These are phyloP conservation scores for Leucopsar rothschildi DNA, from an alignment of 2,113 vertebrate genomes.

Conservation along the genomic window DNA sequence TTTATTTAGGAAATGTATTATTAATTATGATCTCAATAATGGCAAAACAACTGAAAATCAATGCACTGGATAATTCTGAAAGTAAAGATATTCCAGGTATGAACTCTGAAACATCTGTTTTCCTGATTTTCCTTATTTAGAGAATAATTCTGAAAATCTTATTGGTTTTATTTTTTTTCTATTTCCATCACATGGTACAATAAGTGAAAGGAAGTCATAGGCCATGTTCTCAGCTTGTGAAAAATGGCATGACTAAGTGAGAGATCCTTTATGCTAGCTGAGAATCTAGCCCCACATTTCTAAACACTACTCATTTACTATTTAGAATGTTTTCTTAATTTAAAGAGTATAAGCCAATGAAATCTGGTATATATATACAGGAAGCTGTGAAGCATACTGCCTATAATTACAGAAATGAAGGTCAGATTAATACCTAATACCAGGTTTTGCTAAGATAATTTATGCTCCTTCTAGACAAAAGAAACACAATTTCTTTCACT, in stretches of 20 bases:
- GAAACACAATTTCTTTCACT: background rate
- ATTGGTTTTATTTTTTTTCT: background rate
- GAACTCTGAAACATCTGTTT: background rate
- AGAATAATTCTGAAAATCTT: background rate
- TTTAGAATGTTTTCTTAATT: background rate
- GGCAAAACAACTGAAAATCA: background rate
- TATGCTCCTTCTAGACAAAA: background rate
- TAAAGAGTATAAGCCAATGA: background rate
- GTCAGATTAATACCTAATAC: background rate
- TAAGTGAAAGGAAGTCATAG: background rate
- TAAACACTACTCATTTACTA: background rate
- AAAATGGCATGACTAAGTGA: background rate
- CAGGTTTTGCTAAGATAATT: background rate
- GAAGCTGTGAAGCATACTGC: background rate
- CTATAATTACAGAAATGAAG: background rate
- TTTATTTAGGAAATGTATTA: constrained; percentile 4
- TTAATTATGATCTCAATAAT: background rate
- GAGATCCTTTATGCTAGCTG: background rate
- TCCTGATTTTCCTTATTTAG: background rate
- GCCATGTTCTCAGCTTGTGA: background rate
- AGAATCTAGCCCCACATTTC: background rate
- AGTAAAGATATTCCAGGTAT: background rate
- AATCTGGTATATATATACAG: background rate
- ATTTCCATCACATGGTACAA: background rate
- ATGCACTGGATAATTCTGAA: background rate